Evolutionary conservation across 2,888 invertebrate genomes (phyloP).

Genomic region (Balanococcus diminutus): DNA sequence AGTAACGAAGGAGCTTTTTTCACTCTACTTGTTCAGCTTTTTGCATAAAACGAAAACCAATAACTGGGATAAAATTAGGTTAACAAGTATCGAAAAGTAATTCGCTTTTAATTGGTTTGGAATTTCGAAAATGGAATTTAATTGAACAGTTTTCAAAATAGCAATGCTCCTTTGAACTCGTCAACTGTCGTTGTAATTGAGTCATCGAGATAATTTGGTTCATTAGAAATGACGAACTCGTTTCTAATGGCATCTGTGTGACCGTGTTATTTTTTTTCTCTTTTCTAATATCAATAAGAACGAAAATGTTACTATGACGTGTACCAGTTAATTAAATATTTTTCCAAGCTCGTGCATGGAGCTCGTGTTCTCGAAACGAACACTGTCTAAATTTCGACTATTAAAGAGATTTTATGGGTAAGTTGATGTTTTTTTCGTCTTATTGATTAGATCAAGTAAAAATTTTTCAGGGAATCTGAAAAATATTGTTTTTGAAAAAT

Average conservation of each 20-base stretch:
- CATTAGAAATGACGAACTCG: background rate
- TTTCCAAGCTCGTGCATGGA: background rate
- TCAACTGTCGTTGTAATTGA: background rate
- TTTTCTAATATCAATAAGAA: background rate
- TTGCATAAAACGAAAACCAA: background rate
- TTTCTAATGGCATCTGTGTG: background rate
- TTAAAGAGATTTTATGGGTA: background rate
- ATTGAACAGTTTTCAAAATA: conserved; percentile 4
- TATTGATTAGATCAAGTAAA: no score
- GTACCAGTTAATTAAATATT: background rate
- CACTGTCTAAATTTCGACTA: background rate
- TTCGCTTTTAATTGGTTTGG: conserved; percentile 3
- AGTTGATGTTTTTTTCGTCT: no score
- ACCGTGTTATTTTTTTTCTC: conserved; percentile 7
- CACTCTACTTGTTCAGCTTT: background rate
- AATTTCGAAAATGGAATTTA: background rate
- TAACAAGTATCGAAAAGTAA: conserved; percentile 7
- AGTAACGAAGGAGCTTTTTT: background rate
- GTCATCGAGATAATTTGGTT: background rate
- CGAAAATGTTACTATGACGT: background rate
- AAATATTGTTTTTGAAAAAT: no score
- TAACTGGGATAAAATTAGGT: background rate
- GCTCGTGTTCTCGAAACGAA: background rate
- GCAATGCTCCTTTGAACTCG: background rate
- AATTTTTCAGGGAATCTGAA: no score